phyloP scores from a whole-genome alignment of 2,888 invertebrate genomes.

The Zonitis immaculata region DNA sequence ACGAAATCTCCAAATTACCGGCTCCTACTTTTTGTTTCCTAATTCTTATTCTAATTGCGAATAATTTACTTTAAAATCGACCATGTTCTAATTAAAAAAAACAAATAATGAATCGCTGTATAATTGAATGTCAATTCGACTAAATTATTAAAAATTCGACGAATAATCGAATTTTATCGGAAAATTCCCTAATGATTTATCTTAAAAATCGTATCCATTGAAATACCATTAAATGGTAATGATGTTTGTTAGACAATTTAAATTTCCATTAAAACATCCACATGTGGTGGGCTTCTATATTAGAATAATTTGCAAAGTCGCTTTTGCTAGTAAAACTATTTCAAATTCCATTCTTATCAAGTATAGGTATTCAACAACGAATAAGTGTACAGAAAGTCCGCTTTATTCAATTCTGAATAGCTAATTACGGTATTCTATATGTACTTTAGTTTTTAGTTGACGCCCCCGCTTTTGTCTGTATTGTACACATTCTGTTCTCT shows the following conservation, averaged over 20 bases:
- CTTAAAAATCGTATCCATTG: slow-evolving; percentile 7
- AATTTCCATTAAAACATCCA: slow-evolving; percentile 19
- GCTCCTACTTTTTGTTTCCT: too few species aligned
- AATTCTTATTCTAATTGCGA: too few species aligned
- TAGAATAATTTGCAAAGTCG: slow-evolving; percentile 16
- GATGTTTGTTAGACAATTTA: slow-evolving; percentile 11
- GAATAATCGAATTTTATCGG: not conserved
- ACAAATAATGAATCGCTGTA: too few species aligned
- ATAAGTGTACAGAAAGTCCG: slow-evolving; percentile 22
- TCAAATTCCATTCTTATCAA: slow-evolving; percentile 22
- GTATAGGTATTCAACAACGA: slow-evolving; percentile 12
- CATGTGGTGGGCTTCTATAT: slow-evolving; percentile 17
- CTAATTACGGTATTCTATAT: slow-evolving; percentile 26
- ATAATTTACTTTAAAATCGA: too few species aligned
- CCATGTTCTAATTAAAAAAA: too few species aligned
- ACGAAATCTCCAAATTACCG: too few species aligned
- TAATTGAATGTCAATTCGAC: too few species aligned
- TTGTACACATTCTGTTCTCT: not conserved
- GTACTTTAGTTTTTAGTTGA: slow-evolving; percentile 17
- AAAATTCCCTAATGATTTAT: not conserved
- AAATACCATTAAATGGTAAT: slow-evolving; percentile 17
- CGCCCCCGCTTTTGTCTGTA: not conserved
- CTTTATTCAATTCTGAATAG: slow-evolving; percentile 23
- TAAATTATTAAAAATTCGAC: too few species aligned
- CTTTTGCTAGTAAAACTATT: slow-evolving; percentile 16